Base-by-base conservation (phyloP, 2,888 invertebrate species). In the Xestia sexstrigata region DNA sequence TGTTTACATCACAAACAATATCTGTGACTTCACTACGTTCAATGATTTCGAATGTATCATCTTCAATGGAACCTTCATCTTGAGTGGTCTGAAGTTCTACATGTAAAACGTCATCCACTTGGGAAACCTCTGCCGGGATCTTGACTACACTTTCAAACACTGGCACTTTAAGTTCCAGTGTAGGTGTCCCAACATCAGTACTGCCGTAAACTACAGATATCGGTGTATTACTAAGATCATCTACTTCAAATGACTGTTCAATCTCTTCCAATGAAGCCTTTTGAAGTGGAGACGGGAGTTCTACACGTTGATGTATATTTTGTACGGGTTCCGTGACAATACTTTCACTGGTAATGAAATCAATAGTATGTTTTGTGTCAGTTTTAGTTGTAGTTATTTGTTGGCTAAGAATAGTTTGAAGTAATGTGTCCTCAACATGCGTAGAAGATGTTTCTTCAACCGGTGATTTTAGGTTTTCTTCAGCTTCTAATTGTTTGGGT, bases 151-250 rank as follows among this genome's bases (percentile, higher is more conserved):
- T 71, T n/a, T 83, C 74, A 72, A 79, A 83, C 1, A 55, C 49
- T 20, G 66, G 75, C n/a, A 45, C 52, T 39, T 68, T 71, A 17
- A 70, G 45, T 73, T 88, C 85, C 20, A 81, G 66, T 5, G 87
- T 87, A 26, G 89, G 88, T 35, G 86, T 82, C n/a, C 35, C 80
- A 70, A 84, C 66, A 66, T 76, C 82, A 52, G 71, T 68, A 66
- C 81, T 88, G 23, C 90, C 93, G 76, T 92, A 93, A 26, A 90
- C 91, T 23, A 92, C 87, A 26, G 81, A 75, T 17, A 93, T 84
- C 49, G 93, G 93, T 23, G 92, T 91, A 69, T 93, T 92, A 80
- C 89, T 89, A 17, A 93, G 88, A 82, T 93, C 93, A 78, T 93
- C 93, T 13, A 93, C 93, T 86, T 93, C 92, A 83, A 92, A 93